Evolutionary conservation across 2,888 invertebrate species (phyloP), one percentile per base, ranked within the genome.

Genomic region (Zygothrica quintamaculata): DNA sequence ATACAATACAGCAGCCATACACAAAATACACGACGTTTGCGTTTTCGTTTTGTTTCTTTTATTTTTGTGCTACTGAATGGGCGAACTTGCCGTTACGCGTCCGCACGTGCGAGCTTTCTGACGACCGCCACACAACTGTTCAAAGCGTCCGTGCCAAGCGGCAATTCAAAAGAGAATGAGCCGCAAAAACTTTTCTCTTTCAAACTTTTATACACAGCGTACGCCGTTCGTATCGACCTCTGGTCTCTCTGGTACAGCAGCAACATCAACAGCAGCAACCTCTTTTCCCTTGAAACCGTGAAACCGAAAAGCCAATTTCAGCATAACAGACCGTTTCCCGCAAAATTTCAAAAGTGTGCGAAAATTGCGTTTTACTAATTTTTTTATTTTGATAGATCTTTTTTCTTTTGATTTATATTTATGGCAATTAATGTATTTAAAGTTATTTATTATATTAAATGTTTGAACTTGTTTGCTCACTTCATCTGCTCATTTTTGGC

Each of bases 91-190:
- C 75, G 62, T 53, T 64, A 64, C 71, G 71, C 71, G 71, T 71
- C 71, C 78, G 78, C 78, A 78, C 78, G 78, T 78, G 78, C 78
- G 87, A 84, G 71, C 70, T 81, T 81, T 80, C 87, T 69, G 76
- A 81, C 72, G 58, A 66, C 73, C 72, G 62, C 75, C 62, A 67
- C 62, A 66, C 66, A 76, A 76, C 72, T 72, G 68, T 67, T 73
- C 39, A 16, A 56, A 43, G 59, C 64, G 70, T 72, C 64, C 59
- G 61, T 58, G 52, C 58, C 52, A 71, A 29, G 72, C 76, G 76
- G 65, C 76, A 71, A 75, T 64, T 71, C 46, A 13, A 70, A 71
- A 71, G 71, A 71, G 71, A 53, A 57, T 47, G 71, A 55, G 29
- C 48, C 52, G 75, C 58, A 51, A 15, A n/a, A 43, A 33, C 33